These are phyloP conservation scores for Drosophila infuscata DNA, from an alignment of 2,888 invertebrate genomes.

Conservation along the genomic window DNA sequence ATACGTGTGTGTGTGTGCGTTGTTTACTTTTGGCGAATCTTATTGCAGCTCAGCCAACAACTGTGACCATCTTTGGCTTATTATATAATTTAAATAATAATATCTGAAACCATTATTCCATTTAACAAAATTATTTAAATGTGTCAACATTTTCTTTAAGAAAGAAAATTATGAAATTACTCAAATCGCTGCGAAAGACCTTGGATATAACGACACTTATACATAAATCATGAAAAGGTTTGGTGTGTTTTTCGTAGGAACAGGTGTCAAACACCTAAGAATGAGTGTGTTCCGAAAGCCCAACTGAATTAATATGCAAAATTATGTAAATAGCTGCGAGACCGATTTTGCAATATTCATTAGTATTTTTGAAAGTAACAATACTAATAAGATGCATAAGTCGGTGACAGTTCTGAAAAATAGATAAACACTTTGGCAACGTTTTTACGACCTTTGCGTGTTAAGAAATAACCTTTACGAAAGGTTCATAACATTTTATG, in stretches of 20 bases:
- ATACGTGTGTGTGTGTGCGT: slow-evolving; percentile 24
- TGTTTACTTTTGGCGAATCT: slow-evolving; percentile 52
- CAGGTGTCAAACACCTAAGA: slow-evolving; percentile 18
- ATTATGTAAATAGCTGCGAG: slow-evolving; percentile 7
- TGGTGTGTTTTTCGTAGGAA: slow-evolving; percentile 12
- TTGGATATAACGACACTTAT: slow-evolving; percentile 41
- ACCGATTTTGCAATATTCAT: slow-evolving; percentile 5
- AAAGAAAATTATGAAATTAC: slow-evolving; percentile 59
- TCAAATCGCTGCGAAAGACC: slow-evolving; percentile 51
- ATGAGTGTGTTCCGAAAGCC: slow-evolving; percentile 8
- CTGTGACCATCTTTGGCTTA: slow-evolving; percentile 64
- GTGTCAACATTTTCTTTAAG: slow-evolving; percentile 52
- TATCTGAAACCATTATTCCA: slow-evolving; percentile 65
- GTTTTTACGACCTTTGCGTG: neutral
- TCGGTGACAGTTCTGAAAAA: neutral
- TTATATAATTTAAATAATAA: slow-evolving; percentile 61
- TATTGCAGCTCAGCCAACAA: slow-evolving; percentile 60
- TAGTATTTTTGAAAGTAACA: slow-evolving; percentile 1
- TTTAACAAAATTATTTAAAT: slow-evolving; percentile 72
- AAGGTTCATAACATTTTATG: neutral
- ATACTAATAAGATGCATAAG: slow-evolving; percentile 4
- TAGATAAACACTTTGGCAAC: neutral
- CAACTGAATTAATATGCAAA: slow-evolving; percentile 7
- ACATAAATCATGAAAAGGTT: slow-evolving; percentile 37
- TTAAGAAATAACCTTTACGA: neutral